phyloP scores from a whole-genome alignment of 2,888 invertebrate species.

The Kryphioiulus occultus region DNA sequence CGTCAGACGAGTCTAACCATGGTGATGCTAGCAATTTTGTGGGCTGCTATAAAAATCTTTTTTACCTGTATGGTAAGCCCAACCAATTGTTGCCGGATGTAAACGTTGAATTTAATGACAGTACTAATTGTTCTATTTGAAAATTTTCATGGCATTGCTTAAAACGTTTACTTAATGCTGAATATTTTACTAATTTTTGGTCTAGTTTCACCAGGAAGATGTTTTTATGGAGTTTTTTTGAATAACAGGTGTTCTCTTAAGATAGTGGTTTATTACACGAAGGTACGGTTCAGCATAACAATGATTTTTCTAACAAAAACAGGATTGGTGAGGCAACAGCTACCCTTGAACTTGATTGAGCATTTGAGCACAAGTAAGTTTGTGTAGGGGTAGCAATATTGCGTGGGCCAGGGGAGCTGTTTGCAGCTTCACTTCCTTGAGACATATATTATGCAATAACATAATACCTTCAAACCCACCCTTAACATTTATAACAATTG shows the following conservation, averaged over 20 bases:
- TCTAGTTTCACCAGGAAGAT: background rate
- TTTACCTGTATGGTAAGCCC: background rate
- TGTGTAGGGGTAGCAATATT: background rate
- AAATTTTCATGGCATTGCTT: background rate
- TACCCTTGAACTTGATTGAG: constrained; percentile 45
- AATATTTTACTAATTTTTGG: background rate
- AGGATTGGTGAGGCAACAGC: background rate
- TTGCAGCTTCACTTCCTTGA: constrained; percentile 43
- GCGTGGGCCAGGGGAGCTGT: constrained; percentile 37
- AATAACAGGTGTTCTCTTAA: background rate
- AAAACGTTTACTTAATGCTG: background rate
- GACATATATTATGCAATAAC: constrained; percentile 37
- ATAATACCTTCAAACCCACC: constrained; percentile 44
- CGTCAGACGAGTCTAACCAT: background rate
- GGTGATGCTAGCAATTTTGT: background rate
- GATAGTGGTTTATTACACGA: background rate
- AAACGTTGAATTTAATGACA: background rate
- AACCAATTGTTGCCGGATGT: background rate
- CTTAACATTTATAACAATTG: constrained; percentile 41
- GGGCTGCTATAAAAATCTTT: background rate
- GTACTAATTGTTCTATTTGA: background rate
- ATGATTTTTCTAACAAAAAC: background rate
- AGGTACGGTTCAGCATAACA: background rate
- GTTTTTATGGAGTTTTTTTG: background rate
- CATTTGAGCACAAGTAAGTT: background rate